Evolutionary conservation across 1,140 invertebrate genomes (phyloP).

Genomic region (Pachypsylla venusta): DNA sequence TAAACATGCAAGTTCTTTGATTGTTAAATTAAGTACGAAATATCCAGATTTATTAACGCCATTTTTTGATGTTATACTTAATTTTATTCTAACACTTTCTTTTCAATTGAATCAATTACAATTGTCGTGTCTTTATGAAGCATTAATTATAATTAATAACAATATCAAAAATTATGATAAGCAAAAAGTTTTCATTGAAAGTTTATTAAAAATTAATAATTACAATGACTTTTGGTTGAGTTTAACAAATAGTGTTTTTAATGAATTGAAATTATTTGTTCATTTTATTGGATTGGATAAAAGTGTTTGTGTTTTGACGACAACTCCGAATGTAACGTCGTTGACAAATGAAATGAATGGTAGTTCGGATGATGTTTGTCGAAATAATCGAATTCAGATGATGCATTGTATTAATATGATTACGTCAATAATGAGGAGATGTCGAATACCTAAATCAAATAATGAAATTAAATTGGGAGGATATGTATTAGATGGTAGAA

Average conservation of each 20-base stretch:
- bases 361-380: too few species aligned
- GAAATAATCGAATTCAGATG: not conserved
- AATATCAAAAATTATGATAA: too few species aligned
- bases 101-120: not conserved
- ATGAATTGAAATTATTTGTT: too few species aligned
- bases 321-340: too few species aligned
- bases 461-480: not conserved
- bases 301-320: too few species aligned
- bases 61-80: not conserved
- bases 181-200: too few species aligned
- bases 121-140: not conserved
- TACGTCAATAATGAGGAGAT: not conserved
- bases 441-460: not conserved
- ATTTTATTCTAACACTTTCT: not conserved
- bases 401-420: not conserved
- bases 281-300: too few species aligned
- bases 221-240: too few species aligned
- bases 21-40: not conserved
- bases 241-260: too few species aligned
- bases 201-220: too few species aligned
- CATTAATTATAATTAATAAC: not conserved
- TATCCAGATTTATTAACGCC: not conserved
- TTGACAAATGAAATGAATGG: too few species aligned
- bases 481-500: not conserved
- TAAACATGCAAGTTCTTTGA: too few species aligned